Evolutionary conservation across 2,797 vertebrate genomes (phyloP).

Genomic region (Eleutherodactylus coqui): DNA sequence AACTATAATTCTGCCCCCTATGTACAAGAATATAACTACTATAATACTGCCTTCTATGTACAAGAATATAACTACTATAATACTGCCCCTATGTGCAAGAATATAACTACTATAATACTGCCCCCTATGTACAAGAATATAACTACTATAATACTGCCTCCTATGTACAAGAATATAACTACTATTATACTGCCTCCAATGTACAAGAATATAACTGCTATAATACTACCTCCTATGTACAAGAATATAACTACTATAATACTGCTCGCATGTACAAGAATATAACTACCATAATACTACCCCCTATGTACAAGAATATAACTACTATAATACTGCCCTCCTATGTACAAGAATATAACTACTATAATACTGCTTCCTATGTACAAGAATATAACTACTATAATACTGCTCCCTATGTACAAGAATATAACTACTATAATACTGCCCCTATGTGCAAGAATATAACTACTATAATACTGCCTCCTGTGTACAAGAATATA

Average conservation of each 20-base stretch:
- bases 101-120: conserved; percentile 8
- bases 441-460: conserved; percentile 1
- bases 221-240: background rate
- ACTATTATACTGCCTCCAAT: background rate
- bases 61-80: conserved; percentile 8
- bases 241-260: conserved; percentile 18
- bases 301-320: background rate
- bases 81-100: background rate
- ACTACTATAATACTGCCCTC: conserved; percentile 3
- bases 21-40: conserved; percentile 8
- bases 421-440: conserved; percentile 8
- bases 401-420: background rate
- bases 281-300: conserved; percentile 16
- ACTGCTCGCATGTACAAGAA: conserved; percentile 9
- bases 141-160: background rate
- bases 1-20: background rate
- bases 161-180: background rate
- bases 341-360: conserved; percentile 3
- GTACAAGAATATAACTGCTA: conserved; percentile 1
- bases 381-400: conserved; percentile 5
- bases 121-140: background rate
- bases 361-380: conserved; percentile 3
- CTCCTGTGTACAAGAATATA: conserved; percentile 14
- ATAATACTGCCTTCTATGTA: background rate
- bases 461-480: conserved; percentile 20